A percentile compares a stretch with the other conserved stretches of the same genome.
phyloP scores from a whole-genome alignment of 2,888 invertebrate species.

The Acronicta leporina region DNA sequence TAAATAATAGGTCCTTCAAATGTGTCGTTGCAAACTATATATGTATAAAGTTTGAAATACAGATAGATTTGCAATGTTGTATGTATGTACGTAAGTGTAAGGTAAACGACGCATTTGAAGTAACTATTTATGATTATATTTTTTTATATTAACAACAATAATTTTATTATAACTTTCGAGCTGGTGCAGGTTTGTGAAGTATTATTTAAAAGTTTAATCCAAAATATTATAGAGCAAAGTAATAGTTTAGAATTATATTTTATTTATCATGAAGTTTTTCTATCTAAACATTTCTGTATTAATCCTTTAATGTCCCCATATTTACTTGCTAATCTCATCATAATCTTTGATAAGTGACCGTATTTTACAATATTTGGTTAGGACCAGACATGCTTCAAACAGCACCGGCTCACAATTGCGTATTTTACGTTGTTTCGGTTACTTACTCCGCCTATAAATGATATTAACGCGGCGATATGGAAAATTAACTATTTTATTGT shows the following conservation, averaged over 20 bases:
- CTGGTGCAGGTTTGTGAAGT: constrained; percentile 29
- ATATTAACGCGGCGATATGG: constrained; percentile 79
- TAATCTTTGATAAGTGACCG: no score
- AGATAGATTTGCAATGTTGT: constrained; percentile 50
- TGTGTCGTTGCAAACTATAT: constrained; percentile 50
- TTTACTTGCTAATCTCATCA: no score
- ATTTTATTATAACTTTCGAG: constrained; percentile 40
- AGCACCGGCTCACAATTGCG: constrained; percentile 33
- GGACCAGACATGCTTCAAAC: constrained; percentile 6
- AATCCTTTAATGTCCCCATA: no score
- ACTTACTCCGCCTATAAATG: constrained; percentile 85
- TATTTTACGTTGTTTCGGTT: constrained; percentile 68
- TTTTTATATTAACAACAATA: constrained; percentile 53
- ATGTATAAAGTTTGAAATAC: constrained; percentile 46
- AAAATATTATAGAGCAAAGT: no score
- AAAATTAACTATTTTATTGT: constrained; percentile 80
- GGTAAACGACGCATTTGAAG: constrained; percentile 51
- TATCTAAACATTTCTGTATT: no score
- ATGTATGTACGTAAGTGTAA: constrained; percentile 47
- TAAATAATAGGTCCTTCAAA: constrained; percentile 54
- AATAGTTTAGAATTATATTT: no score
- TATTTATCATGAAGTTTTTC: no score
- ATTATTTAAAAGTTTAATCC: no score
- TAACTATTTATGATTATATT: constrained; percentile 53
- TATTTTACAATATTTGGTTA: no score